Conservation (phyloP, 2,113 vertebrate genomes). For the Scytalopus superciliaris region DNA sequence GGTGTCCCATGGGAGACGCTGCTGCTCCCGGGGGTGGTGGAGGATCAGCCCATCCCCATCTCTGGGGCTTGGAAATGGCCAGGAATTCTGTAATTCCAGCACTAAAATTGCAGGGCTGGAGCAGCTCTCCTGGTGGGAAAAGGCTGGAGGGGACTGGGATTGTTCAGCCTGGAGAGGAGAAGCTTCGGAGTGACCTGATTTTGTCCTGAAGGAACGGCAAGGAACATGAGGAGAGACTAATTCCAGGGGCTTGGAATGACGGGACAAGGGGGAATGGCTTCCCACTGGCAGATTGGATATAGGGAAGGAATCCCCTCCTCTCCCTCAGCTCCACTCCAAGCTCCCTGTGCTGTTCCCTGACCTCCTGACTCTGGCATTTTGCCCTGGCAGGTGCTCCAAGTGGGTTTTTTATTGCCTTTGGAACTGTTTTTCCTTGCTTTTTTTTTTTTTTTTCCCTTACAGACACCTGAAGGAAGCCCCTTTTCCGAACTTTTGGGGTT, state of each 20-base stretch:
- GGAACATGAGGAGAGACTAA: too few relatives aligned
- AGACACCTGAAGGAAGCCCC: too few relatives aligned
- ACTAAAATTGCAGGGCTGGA: accelerated
- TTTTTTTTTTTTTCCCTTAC: too few relatives aligned
- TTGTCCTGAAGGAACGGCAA: neutral
- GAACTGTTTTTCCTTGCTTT: too few relatives aligned
- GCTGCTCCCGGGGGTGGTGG: too few relatives aligned
- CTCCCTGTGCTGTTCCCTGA: neutral
- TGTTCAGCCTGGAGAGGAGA: neutral
- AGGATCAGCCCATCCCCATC: neutral
- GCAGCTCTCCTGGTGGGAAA: neutral
- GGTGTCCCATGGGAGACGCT: neutral
- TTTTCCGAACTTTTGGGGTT: too few relatives aligned
- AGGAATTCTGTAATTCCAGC: accelerated
- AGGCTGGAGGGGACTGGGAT: neutral
- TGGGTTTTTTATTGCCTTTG: too few relatives aligned
- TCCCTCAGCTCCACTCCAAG: neutral
- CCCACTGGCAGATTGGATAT: neutral
- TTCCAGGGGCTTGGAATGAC: neutral
- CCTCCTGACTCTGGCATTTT: too few relatives aligned
- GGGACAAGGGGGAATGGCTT: neutral
- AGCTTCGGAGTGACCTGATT: neutral
- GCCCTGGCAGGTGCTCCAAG: too few relatives aligned
- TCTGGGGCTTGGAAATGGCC: neutral
- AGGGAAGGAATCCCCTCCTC: neutral